Evolutionary conservation across 2,888 invertebrate genomes (phyloP).

Genomic region (Eupithecia dodoneata): DNA sequence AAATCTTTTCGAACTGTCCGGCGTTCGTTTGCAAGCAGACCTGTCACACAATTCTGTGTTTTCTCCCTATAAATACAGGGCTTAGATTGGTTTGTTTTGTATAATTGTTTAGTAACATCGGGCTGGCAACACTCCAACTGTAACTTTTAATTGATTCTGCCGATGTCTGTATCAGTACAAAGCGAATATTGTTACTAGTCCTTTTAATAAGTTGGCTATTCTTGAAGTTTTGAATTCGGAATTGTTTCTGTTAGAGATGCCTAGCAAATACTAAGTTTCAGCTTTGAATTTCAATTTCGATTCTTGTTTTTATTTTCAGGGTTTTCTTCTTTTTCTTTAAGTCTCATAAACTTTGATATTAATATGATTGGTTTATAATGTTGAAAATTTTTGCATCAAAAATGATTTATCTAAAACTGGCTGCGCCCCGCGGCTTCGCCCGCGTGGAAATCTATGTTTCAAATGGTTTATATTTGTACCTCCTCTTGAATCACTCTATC

Average conservation of each 20-base stretch:
- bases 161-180: conserved; percentile 24
- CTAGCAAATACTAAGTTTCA: background rate
- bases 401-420: no score
- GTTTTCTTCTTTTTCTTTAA: no score
- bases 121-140: conserved; percentile 22
- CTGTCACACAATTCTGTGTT: conserved; percentile 6
- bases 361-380: no score
- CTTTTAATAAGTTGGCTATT: conserved; percentile 11
- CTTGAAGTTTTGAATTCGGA: conserved; percentile 7
- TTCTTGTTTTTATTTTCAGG: background rate
- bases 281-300: background rate
- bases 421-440: no score
- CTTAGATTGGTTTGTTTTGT: conserved; percentile 18
- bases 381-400: no score
- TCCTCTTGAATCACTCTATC: no score
- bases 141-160: conserved; percentile 29
- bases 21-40: background rate
- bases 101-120: conserved; percentile 17
- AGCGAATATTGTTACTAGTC: conserved; percentile 16
- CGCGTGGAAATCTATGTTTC: no score
- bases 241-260: background rate
- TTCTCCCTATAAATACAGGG: conserved; percentile 7
- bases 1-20: background rate
- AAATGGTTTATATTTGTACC: no score
- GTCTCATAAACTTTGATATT: no score